Conservation (phyloP, 2,113 vertebrate species). For the Equus przewalskii region DNA sequence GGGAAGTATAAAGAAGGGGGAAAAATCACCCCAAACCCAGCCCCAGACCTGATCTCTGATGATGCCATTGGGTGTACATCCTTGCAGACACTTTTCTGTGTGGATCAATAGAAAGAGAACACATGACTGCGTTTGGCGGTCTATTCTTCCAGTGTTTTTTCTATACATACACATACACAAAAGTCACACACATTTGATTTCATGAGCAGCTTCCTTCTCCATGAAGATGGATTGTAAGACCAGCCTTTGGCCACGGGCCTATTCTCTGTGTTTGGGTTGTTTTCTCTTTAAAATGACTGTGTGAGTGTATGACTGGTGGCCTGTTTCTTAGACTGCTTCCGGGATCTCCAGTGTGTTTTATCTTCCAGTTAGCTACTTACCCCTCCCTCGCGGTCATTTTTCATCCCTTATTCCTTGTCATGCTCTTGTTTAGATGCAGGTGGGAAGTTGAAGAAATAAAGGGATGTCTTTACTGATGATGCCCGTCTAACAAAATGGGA, state of each 20-base stretch:
- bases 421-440: not conserved
- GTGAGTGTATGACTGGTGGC: too few relatives aligned
- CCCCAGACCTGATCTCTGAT: not conserved
- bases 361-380: not conserved
- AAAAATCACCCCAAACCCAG: not conserved
- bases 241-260: not conserved
- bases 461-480: not conserved
- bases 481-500: not conserved
- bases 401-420: not conserved
- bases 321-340: not conserved
- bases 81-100: not conserved
- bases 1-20: not conserved
- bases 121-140: rapidly evolving
- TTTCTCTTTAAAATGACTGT: not conserved
- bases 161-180: rapidly evolving
- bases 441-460: not conserved
- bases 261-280: not conserved
- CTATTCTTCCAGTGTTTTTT: not conserved
- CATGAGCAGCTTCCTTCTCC: rapidly evolving
- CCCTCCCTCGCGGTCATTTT: not conserved
- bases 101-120: not conserved
- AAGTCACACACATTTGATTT: not conserved
- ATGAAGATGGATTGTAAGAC: not conserved
- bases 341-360: not conserved
- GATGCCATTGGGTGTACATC: not conserved